Base-by-base conservation (phyloP, 2,888 invertebrate genomes). In the Eupithecia inturbata region DNA sequence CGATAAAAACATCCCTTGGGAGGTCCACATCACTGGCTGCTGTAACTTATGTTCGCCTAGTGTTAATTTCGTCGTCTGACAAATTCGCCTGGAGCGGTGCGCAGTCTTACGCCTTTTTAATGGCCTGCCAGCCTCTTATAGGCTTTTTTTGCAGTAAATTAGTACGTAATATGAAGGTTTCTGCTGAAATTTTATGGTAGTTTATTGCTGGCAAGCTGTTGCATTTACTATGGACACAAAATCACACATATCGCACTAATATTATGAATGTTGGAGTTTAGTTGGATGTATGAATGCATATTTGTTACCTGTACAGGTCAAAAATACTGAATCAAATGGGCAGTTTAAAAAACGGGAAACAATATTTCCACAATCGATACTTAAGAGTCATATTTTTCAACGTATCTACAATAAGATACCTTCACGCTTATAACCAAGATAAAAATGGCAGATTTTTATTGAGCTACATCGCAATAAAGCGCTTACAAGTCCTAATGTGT, bases 61-160 rank as follows among this genome's bases (percentile, higher is more conserved):
- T 92, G 92, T 92, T 92, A 91, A 92, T 92, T 91, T 91, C 88
- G 88, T 85, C 85, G 86, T 83, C 88, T 89, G 90, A 92, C 91
- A 91, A 92, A 89, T 91, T 89, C 84, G 87, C 89, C 85, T 73
- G 83, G 85, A 88, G 89, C 87, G 82, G 80, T 80, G 82, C 79
- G 72, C 78, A 78, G 82, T 82, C 81, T 83, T 82, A 82, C 84
- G 72, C 82, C 82, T 83, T 84, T 84, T 83, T 83, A 86, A 85
- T 83, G 80, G 82, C 77, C 71, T 79, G 77, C 76, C 75, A 72
- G 78, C 79, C 74, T 77, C 76, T 78, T 79, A 80, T 26, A 81
- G 83, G 81, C 79, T 83, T 84, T 85, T 80, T 83, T 87, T 87
- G 81, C 77, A 73, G 70, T 67, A 78, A 82, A 84, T 86, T 84